phyloP scores from a whole-genome alignment of 2,113 vertebrate species.

The Leptodactylus fuscus region DNA sequence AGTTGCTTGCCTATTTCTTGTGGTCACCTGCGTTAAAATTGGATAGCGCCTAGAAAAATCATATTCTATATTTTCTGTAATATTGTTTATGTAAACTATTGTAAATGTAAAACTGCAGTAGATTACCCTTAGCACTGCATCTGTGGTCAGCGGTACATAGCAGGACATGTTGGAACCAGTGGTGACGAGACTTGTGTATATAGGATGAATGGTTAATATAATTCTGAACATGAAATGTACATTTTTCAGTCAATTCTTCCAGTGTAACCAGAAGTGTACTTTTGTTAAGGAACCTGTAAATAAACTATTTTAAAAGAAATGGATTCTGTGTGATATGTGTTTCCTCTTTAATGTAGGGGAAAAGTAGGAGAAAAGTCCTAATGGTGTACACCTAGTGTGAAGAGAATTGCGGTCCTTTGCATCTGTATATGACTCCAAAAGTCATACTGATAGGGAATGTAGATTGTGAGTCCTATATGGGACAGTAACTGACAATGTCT shows the following conservation, averaged over 20 bases:
- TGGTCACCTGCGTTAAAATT: not conserved
- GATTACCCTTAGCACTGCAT: not conserved
- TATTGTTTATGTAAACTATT: not conserved
- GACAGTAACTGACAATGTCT: too few relatives aligned
- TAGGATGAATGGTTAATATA: constrained; percentile 37
- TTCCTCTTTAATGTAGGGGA: too few relatives aligned
- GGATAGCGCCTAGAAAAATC: not conserved
- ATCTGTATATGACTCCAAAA: too few relatives aligned
- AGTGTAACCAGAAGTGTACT: constrained; percentile 58
- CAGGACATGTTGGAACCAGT: constrained; percentile 6
- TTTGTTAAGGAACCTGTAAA: constrained; percentile 59
- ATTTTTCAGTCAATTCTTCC: constrained; percentile 53
- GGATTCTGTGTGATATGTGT: not conserved
- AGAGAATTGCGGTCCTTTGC: too few relatives aligned
- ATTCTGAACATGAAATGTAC: constrained; percentile 53
- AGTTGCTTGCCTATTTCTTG: not conserved
- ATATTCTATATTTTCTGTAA: not conserved
- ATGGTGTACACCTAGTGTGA: too few relatives aligned
- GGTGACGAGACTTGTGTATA: constrained; percentile 37
- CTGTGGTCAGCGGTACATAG: constrained; percentile 26
- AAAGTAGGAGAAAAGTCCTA: too few relatives aligned
- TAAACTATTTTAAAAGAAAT: constrained; percentile 56
- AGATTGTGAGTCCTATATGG: too few relatives aligned
- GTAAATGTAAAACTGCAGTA: constrained; percentile 6
- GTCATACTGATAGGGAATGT: too few relatives aligned